These are phyloP conservation scores for Phyto melanocephala DNA, from an alignment of 2,888 invertebrate genomes.

Conservation along the genomic window DNA sequence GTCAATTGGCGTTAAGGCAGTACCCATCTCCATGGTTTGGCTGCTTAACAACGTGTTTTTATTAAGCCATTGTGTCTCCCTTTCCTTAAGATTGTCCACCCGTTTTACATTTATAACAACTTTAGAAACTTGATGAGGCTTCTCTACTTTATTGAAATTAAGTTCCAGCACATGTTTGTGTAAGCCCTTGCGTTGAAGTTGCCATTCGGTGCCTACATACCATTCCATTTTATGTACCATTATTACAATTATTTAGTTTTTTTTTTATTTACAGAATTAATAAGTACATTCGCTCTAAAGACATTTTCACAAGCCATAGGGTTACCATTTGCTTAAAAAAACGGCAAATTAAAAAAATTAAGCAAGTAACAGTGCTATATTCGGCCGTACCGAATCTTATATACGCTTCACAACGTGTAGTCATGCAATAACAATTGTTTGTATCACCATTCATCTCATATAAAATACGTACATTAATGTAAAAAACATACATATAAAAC, in stretches of 20 bases:
- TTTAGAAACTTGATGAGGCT: constrained; percentile 73
- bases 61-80: constrained; percentile 69
- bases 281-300: too few relatives aligned
- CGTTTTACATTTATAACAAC: constrained; percentile 72
- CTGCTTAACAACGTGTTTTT: constrained; percentile 22
- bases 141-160: constrained; percentile 71
- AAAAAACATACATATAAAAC: too few relatives aligned
- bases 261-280: background rate
- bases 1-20: constrained; percentile 79
- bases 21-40: constrained; percentile 76
- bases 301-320: too few relatives aligned
- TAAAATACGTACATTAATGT: too few relatives aligned
- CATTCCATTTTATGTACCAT: constrained; percentile 72
- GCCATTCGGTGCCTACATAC: constrained; percentile 76
- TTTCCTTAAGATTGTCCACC: constrained; percentile 68
- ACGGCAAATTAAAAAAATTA: too few relatives aligned
- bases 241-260: background rate
- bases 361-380: too few relatives aligned
- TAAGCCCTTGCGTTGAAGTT: constrained; percentile 71
- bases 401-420: too few relatives aligned
- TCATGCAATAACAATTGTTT: too few relatives aligned
- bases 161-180: constrained; percentile 72
- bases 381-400: too few relatives aligned
- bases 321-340: too few relatives aligned
- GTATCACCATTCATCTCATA: too few relatives aligned